Base-by-base conservation (phyloP, 2,888 invertebrate species). In the Macrosoma leucophasiata region DNA sequence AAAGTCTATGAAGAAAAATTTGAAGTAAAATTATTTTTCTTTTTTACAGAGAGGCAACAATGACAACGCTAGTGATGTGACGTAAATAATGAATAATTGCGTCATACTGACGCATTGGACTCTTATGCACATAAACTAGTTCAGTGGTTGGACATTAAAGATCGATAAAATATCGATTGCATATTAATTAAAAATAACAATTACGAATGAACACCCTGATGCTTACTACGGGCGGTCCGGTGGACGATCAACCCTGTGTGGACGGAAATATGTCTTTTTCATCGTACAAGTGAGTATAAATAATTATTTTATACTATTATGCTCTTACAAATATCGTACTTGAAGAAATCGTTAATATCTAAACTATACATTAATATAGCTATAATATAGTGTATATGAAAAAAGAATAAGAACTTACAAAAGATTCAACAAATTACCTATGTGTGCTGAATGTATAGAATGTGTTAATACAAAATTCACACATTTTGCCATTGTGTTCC, bases 141-240 rank as follows among this genome's bases (percentile, higher is more conserved):
- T n/a, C n/a, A n/a, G n/a, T n/a, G n/a, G n/a, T n/a, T n/a, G n/a
- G n/a, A n/a, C n/a, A n/a, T 8, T 13, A 24, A 4, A 14, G 4
- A 12, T 4, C 17, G 14, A 11, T n/a, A 8, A 30, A n/a, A n/a
- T n/a, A 48, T 43, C 41, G 43, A 46, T 45, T 35, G 25, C 29
- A 59, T 36, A 37, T 36, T 37, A 51, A 50, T n/a, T n/a, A n/a
- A n/a, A n/a, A n/a, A n/a, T n/a, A n/a, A 48, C 42, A 46, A 57
- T 49, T 45, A 55, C 73, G 71, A 61, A 81, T 84, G 82, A 82
- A 84, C 68, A 72, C 76, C 62, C 82, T 84, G 52, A 84, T 84
- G 84, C 79, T 84, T 52, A 84, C 84, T 49, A 69, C 76, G 45
- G 68, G 64, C 41, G 77, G 78, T 48, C 56, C 64, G 37, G 68